These are phyloP conservation scores for Zalophus californianus DNA, from an alignment of 2,797 vertebrate genomes.

Conservation along the genomic window DNA sequence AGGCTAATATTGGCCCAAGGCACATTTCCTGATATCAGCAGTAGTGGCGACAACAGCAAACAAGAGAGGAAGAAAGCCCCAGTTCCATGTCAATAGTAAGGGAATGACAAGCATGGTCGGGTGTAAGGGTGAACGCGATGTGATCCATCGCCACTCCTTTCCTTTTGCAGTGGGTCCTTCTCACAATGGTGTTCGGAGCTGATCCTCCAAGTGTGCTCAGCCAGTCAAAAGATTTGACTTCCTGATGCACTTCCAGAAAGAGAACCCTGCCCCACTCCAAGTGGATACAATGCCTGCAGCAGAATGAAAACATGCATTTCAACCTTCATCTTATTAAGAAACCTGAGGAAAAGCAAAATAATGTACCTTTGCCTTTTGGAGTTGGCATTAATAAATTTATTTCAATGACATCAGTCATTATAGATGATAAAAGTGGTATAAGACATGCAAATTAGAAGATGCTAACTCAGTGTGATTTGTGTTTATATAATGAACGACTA, in stretches of 20 bases:
- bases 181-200: neutral
- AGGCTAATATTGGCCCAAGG: neutral
- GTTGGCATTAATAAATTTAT: slow-evolving; percentile 79
- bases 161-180: neutral
- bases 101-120: neutral
- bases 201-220: neutral
- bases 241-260: slow-evolving; percentile 56
- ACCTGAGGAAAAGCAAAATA: slow-evolving; percentile 72
- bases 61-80: neutral
- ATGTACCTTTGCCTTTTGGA: slow-evolving; percentile 82
- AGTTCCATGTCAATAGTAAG: neutral
- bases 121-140: neutral
- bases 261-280: slow-evolving; percentile 40
- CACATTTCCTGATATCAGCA: neutral
- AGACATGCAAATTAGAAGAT: slow-evolving; percentile 77
- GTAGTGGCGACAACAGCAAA: neutral
- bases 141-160: neutral
- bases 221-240: slow-evolving; percentile 36
- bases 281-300: slow-evolving; percentile 52
- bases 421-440: slow-evolving; percentile 78
- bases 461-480: slow-evolving; percentile 73
- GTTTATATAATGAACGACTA: slow-evolving; percentile 73
- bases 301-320: slow-evolving; percentile 49
- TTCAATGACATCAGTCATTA: slow-evolving; percentile 71
- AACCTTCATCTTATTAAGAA: slow-evolving; percentile 76